Percentiles rank a stretch among this genome's conserved stretches.
Evolutionary conservation across 2,888 invertebrate species (phyloP).

Genomic region (Myopa testacea): DNA sequence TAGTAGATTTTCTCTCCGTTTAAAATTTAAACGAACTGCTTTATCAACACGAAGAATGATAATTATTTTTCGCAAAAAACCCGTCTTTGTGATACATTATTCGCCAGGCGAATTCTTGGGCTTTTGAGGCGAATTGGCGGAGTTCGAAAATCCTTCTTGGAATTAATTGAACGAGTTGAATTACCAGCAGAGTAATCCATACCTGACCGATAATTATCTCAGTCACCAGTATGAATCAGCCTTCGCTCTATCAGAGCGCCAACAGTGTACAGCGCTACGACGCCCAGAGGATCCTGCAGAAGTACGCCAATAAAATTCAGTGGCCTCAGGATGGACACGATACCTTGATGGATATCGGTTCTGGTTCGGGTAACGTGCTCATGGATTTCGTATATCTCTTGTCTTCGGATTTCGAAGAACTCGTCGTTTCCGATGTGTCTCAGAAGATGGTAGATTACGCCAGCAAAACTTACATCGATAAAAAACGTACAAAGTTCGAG

Average conservation of each 20-base stretch:
- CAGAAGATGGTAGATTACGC: slow-evolving; percentile 79
- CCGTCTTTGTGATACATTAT: too few relatives aligned
- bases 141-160: too few relatives aligned
- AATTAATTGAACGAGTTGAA: too few relatives aligned
- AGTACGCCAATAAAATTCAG: slow-evolving; percentile 72
- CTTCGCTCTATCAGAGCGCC: slow-evolving; percentile 76
- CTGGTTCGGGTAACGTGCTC: slow-evolving; percentile 80
- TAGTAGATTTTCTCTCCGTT: too few relatives aligned
- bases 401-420: slow-evolving; percentile 70
- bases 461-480: slow-evolving; percentile 68
- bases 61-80: background rate
- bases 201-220: too few relatives aligned
- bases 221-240: slow-evolving; percentile 71
- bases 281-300: slow-evolving; percentile 75
- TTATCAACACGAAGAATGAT: slow-evolving; percentile 3
- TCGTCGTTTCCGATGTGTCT: slow-evolving; percentile 79
- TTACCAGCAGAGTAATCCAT: too few relatives aligned
- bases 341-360: slow-evolving; percentile 78
- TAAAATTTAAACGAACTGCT: background rate
- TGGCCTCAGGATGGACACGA: slow-evolving; percentile 71
- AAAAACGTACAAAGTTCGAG: slow-evolving; percentile 66
- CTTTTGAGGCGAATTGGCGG: too few relatives aligned
- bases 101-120: too few relatives aligned
- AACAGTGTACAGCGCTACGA: slow-evolving; percentile 79
- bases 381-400: slow-evolving; percentile 74